Evolutionary conservation across 2,797 vertebrate genomes (phyloP).

Genomic region (Lepus oiostolus): DNA sequence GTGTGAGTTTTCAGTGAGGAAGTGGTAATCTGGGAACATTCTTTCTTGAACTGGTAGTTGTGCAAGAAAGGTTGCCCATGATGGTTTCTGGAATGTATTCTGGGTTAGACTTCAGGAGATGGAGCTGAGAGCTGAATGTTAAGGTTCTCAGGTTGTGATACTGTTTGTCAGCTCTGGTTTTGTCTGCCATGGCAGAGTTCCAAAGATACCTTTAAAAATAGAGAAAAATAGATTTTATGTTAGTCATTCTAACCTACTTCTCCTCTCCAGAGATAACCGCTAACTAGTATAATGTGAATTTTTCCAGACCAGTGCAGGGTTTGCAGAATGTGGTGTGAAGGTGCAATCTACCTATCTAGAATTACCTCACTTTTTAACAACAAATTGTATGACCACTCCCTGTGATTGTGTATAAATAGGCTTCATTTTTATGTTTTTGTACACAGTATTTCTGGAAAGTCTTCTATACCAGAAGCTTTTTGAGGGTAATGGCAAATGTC

Average conservation of each 20-base stretch:
- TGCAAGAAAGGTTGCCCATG: not conserved
- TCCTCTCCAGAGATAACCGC: not conserved
- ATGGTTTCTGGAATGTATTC: not conserved
- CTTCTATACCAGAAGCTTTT: not conserved
- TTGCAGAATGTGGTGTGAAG: not conserved
- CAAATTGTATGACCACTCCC: not conserved
- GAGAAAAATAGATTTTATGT: not conserved
- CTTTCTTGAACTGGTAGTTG: slow-evolving; percentile 3
- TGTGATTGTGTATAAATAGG: not conserved
- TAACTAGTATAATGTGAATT: not conserved
- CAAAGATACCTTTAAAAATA: slow-evolving; percentile 5
- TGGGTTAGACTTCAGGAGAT: not conserved
- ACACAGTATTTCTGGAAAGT: not conserved
- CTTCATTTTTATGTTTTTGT: not conserved
- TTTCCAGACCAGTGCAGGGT: not conserved
- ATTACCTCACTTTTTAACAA: not conserved
- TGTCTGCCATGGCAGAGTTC: not conserved
- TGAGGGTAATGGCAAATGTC: not conserved
- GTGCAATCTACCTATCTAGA: not conserved
- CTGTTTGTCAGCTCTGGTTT: not conserved
- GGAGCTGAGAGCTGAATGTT: not conserved
- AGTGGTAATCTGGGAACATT: not conserved
- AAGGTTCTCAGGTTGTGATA: not conserved
- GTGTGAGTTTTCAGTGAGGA: slow-evolving; percentile 24
- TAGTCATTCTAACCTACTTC: not conserved